These are phyloP conservation scores for Yoshiicerus persimilis DNA, from an alignment of 1,140 invertebrate species.

Conservation along the genomic window DNA sequence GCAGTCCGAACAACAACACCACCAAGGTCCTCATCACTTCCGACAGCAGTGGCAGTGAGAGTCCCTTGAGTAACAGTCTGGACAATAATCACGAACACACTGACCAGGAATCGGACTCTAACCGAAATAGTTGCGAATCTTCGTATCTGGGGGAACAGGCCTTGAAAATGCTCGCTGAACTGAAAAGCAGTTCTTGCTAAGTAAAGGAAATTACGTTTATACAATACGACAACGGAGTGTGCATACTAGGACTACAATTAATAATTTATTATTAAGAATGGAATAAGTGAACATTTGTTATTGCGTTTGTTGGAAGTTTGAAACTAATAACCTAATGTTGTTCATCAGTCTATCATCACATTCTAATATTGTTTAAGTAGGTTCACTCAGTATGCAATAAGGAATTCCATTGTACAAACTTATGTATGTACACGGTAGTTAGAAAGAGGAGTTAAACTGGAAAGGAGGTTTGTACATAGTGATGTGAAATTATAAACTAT, in stretches of 20 bases:
- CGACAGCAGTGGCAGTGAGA: constrained; percentile 39
- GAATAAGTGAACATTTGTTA: not conserved
- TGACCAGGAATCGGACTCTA: not conserved
- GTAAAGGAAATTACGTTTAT: not conserved
- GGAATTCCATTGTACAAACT: constrained; percentile 17
- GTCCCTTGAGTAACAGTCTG: constrained; percentile 38
- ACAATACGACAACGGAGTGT: not conserved
- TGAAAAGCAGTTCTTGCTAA: constrained; percentile 48
- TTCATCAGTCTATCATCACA: not conserved
- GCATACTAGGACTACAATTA: not conserved
- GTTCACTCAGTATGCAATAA: not conserved
- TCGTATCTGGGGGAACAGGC: constrained; percentile 45
- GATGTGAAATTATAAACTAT: not conserved
- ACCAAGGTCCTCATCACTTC: constrained; percentile 48
- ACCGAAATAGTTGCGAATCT: constrained; percentile 27
- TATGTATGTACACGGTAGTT: not conserved
- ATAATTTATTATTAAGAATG: not conserved
- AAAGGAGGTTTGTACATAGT: not conserved
- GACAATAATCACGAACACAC: constrained; percentile 25
- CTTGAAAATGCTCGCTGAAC: constrained; percentile 47
- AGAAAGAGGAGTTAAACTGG: not conserved
- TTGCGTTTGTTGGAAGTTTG: not conserved
- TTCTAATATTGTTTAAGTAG: not conserved
- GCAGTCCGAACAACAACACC: constrained; percentile 36
- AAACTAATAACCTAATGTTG: not conserved